These are phyloP conservation scores for Podarcis raffonei DNA, from an alignment of 2,113 vertebrate species.

Conservation along the genomic window DNA sequence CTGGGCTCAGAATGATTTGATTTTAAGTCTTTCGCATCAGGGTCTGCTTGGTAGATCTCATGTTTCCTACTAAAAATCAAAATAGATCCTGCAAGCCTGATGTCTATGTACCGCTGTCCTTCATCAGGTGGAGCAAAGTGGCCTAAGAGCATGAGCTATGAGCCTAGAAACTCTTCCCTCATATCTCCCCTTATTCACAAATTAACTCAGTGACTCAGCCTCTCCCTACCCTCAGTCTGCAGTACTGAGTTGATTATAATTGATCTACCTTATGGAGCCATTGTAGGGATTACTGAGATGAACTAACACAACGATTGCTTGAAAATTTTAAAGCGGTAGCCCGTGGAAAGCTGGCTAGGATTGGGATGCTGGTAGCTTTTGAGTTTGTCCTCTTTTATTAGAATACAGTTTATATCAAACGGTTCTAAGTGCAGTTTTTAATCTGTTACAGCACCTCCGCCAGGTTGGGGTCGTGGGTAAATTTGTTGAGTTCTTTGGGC, in stretches of 20 bases:
- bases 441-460: conserved; percentile 86
- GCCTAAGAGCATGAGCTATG: not conserved
- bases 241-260: not conserved
- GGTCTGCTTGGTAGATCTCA: too few relatives aligned
- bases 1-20: too few relatives aligned
- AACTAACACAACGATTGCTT: not conserved
- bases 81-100: too few relatives aligned
- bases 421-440: not conserved
- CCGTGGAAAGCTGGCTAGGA: too few relatives aligned
- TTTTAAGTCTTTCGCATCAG: too few relatives aligned
- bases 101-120: too few relatives aligned
- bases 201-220: not conserved
- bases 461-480: conserved; percentile 96
- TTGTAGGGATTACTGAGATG: not conserved
- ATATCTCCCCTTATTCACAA: not conserved
- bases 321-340: not conserved
- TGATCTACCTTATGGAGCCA: not conserved
- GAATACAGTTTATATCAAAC: not conserved
- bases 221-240: not conserved
- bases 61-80: too few relatives aligned
- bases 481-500: conserved; percentile 97
- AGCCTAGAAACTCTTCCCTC: not conserved
- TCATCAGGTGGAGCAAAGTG: too few relatives aligned
- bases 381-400: not conserved
- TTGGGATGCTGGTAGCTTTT: not conserved